Conservation (phyloP, 2,113 vertebrate genomes). For the Sylvietta virens region DNA sequence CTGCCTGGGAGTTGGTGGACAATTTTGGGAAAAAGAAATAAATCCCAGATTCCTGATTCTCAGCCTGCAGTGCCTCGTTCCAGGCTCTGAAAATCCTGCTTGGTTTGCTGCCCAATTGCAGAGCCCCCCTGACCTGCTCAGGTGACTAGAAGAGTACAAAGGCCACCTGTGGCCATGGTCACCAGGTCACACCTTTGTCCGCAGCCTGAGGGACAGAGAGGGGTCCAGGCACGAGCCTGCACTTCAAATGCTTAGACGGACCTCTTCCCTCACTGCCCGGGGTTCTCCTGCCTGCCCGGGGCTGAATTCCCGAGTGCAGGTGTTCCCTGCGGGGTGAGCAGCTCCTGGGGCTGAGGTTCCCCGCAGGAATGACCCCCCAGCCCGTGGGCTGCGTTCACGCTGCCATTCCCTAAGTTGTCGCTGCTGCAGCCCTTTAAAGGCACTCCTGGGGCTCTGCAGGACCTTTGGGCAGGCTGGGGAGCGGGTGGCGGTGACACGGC, state of each 20-base stretch:
- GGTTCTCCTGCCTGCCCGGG: neutral
- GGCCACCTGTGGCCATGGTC: neutral
- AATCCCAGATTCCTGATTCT: neutral
- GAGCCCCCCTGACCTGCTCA: neutral
- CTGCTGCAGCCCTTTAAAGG: neutral
- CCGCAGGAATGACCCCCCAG: neutral
- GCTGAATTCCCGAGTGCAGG: neutral
- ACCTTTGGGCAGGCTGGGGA: neutral
- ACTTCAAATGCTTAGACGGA: neutral
- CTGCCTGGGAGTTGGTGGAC: neutral
- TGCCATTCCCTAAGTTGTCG: neutral
- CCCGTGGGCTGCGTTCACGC: accelerated
- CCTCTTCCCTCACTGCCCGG: neutral
- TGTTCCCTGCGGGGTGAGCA: too few species aligned
- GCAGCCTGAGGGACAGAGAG: neutral
- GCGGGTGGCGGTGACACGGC: accelerated
- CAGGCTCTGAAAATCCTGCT: neutral
- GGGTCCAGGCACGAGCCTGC: accelerated
- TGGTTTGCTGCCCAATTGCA: neutral
- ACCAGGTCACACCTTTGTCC: accelerated
- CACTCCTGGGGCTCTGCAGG: neutral
- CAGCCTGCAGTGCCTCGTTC: neutral
- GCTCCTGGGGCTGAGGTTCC: too few species aligned
- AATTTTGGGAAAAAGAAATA: neutral
- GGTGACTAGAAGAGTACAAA: too few species aligned